These are phyloP conservation scores for Schizopygopsis malacanthus DNA, from an alignment of 2,797 vertebrate genomes.

Conservation along the genomic window DNA sequence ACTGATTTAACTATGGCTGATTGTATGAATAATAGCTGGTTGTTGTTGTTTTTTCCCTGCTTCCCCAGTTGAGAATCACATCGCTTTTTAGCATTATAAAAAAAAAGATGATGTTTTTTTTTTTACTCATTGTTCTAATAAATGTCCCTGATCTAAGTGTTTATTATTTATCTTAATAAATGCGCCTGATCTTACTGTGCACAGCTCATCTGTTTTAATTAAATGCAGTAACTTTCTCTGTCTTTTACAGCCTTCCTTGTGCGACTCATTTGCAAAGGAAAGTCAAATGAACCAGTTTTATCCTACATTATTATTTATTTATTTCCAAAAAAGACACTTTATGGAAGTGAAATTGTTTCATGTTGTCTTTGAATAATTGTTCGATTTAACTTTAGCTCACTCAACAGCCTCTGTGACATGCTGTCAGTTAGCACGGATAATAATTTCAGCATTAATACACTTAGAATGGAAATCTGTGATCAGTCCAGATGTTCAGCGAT, in stretches of 20 bases:
- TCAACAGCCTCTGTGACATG: neutral
- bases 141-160: neutral
- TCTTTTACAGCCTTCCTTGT: neutral
- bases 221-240: neutral
- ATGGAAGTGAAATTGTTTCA: neutral
- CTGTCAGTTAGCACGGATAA: neutral
- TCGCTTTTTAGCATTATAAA: too few relatives aligned
- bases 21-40: neutral
- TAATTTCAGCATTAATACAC: neutral
- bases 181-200: neutral
- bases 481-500: neutral
- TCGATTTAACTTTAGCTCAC: neutral
- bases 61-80: too few relatives aligned
- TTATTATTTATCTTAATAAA: neutral
- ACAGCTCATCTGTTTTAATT: neutral
- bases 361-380: neutral
- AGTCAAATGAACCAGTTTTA: neutral
- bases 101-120: too few relatives aligned
- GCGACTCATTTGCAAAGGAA: neutral
- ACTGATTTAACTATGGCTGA: neutral
- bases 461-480: neutral
- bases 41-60: too few relatives aligned
- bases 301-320: neutral
- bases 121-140: too few relatives aligned
- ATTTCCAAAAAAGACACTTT: neutral